Base-by-base conservation (phyloP, 2,888 invertebrate species). In the Minunthozetes semirufus region DNA sequence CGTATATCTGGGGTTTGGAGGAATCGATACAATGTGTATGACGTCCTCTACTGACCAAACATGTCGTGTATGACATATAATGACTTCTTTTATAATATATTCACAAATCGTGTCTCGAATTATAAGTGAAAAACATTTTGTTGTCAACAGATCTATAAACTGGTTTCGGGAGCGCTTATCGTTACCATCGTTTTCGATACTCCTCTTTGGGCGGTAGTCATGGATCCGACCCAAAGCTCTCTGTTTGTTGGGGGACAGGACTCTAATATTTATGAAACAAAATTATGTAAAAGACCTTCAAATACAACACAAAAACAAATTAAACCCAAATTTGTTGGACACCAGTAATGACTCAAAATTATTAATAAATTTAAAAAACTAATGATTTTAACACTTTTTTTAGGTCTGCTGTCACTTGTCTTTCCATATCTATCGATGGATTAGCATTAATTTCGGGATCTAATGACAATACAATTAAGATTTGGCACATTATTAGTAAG, bases 1-100 rank as follows among this genome's bases (percentile, higher is more conserved):
- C 82, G 81, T 95, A 33, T 87, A 87, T 81, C 85, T 93, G 46
- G 91, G 92, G 25, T 85, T 86, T 80, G 88, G 88, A 13, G 90
- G 90, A 0, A 84, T 87, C 72, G 86, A 88, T 74, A 88, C 90
- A 0, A 86, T 90, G 66, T 83, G 94, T 76, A 88, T 87, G 72
- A 89, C 94, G 0, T 88, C 89, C 4, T 94, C 94, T 0, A 82
- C 88, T 73, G 95, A 96, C 82, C 88, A 90, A 79, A 90, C 92
- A 13, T 90, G 91, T 80, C 90, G 90, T 83, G 86, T 83, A 78
- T 77, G 78, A 70, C 27, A 11, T 59, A 5, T 17, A 1, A 75
- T 59, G 1, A 19, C n/a, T n/a, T n/a, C n/a, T n/a, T n/a, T n/a
- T n/a, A n/a, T n/a, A n/a, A n/a, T n/a, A n/a, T n/a, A n/a, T n/a